Base-by-base conservation (phyloP, 2,888 invertebrate genomes). In the Hypomecis atomaria region DNA sequence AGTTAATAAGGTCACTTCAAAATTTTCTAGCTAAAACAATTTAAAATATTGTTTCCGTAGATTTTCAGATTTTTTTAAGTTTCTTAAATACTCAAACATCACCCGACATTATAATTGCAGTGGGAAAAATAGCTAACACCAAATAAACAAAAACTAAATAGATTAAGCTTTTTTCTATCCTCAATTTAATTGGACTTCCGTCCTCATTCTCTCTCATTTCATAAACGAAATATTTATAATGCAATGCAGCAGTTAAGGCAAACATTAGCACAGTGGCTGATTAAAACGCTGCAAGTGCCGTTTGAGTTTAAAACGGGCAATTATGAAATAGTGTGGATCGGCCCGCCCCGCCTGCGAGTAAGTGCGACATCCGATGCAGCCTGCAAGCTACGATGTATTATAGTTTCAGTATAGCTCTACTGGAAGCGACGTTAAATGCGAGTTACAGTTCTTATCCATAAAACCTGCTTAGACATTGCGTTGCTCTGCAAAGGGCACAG, bases 291-390 rank as follows among this genome's bases (percentile, higher is more conserved):
- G 43, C 55, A 49, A 9, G 60, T 57, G 55, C 55, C 56, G 33
- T 59, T 63, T 49, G 34, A 64, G 53, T 65, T 61, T 67, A 59
- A 66, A 65, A 59, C 60, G 58, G 67, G 67, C 69, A 71, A 73
- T 75, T 71, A 73, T 73, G 67, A 73, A 75, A 71, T 71, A 71
- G 69, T 56, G 67, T 53, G 62, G 60, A 66, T 62, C 56, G 59
- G 45, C 64, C 65, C 69, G 66, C 72, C 72, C 60, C 57, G 65
- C 44, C 71, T 75, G 73, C 68, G 63, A 65, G 67, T 73, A 72
- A 74, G 70, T 74, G 71, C 70, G 65, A 69, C 70, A 72, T 67
- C 66, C 65, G 62, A 68, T 68, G 70, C 62, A 68, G 67, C 11
- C 44, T 65, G 67, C 63, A 71, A 70, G 69, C 66, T 60, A 62